Percentiles rank a stretch among this genome's conserved stretches.
phyloP scores from a whole-genome alignment of 2,888 invertebrate species.

The Oxycera nigricornis region DNA sequence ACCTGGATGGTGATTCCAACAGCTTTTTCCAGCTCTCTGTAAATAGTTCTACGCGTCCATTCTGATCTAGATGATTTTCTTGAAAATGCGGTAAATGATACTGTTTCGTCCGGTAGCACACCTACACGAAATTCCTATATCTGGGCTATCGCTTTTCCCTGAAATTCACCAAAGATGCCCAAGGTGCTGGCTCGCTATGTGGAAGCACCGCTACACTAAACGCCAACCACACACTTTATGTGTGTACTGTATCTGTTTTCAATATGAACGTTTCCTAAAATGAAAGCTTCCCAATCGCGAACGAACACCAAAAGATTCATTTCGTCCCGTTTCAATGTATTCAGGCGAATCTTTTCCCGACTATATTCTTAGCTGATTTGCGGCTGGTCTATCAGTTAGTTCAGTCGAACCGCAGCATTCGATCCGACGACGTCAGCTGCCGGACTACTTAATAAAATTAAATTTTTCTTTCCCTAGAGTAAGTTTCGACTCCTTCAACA shows the following conservation, averaged over 20 bases:
- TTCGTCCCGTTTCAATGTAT: conserved; percentile 33
- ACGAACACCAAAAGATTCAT: conserved; percentile 7
- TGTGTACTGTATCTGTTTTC: conserved; percentile 39
- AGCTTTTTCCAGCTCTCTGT: background rate
- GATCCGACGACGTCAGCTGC: conserved; percentile 64
- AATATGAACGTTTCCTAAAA: conserved; percentile 47
- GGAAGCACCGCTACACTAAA: conserved; percentile 21
- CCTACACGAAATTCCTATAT: conserved; percentile 42
- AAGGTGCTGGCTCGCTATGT: background rate
- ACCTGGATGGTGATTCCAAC: too few relatives aligned
- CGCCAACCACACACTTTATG: background rate
- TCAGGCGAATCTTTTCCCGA: conserved; percentile 1
- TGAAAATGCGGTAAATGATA: conserved; percentile 41
- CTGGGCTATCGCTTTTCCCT: conserved; percentile 36
- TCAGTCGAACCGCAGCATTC: conserved; percentile 64
- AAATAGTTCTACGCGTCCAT: conserved; percentile 1
- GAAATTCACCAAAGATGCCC: background rate
- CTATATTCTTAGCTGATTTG: conserved; percentile 42
- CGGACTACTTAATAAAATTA: conserved; percentile 59
- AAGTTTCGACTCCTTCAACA: conserved; percentile 54
- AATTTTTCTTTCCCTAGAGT: conserved; percentile 62
- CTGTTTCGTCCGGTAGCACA: conserved; percentile 40
- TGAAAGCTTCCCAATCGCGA: conserved; percentile 42
- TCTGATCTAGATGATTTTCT: conserved; percentile 7
- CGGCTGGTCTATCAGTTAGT: conserved; percentile 57